Conservation (phyloP, 2,797 vertebrate species). For the Moxostoma hubbsi region DNA sequence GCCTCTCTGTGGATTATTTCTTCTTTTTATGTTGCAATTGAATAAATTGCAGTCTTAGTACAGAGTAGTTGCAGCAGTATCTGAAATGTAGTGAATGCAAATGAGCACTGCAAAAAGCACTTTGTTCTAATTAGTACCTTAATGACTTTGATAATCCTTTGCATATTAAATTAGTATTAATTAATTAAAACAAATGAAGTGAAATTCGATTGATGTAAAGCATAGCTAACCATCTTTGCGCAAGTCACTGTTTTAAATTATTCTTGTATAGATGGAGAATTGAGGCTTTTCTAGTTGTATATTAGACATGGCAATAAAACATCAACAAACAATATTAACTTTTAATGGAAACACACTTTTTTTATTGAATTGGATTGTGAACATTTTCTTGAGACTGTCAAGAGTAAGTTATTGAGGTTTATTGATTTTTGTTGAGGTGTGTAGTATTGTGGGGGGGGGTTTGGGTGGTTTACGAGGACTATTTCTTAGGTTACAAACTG, state of each 20-base stretch:
- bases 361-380: background rate
- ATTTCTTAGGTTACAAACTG: background rate
- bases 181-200: slow-evolving; percentile 34
- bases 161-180: slow-evolving; percentile 22
- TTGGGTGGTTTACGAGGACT: too few relatives aligned
- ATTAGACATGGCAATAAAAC: background rate
- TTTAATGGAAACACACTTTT: background rate
- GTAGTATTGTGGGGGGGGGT: background rate
- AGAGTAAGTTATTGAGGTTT: background rate
- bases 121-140: slow-evolving; percentile 37
- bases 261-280: background rate
- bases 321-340: background rate
- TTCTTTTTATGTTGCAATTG: slow-evolving; percentile 16
- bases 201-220: slow-evolving; percentile 24
- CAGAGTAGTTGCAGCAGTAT: slow-evolving; percentile 6
- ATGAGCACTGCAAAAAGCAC: background rate
- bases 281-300: background rate
- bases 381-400: background rate
- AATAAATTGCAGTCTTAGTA: slow-evolving; percentile 19
- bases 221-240: background rate
- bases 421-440: background rate
- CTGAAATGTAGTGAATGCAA: slow-evolving; percentile 8
- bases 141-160: slow-evolving; percentile 38
- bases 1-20: slow-evolving; percentile 1
- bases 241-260: background rate